Conservation (phyloP, 2,113 vertebrate species). For the Prietella phreatophila region DNA sequence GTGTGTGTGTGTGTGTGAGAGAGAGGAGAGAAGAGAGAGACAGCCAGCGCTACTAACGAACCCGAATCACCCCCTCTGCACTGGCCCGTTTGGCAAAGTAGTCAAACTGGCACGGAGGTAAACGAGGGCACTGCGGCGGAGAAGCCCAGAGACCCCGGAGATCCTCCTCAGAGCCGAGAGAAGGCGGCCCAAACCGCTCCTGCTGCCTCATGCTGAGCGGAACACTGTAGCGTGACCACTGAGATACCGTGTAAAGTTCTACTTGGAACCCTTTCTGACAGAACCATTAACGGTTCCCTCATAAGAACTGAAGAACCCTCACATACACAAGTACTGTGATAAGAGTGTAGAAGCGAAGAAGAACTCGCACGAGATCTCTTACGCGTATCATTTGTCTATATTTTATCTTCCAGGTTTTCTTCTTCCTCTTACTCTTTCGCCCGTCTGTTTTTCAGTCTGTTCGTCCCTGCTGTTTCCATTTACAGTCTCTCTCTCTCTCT, state of each 20-base stretch:
- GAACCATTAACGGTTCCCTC: not conserved
- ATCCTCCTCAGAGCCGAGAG: not conserved
- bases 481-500: not conserved
- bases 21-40: too few species aligned
- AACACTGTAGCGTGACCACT: too few species aligned
- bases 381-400: too few species aligned
- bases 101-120: not conserved
- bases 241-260: not conserved
- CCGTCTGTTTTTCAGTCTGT: too few species aligned
- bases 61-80: constrained; percentile 54
- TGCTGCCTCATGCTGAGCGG: not conserved
- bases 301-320: not conserved
- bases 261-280: not conserved
- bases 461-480: not conserved
- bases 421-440: not conserved
- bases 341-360: not conserved
- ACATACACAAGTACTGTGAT: not conserved
- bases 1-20: not conserved
- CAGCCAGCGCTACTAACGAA: not conserved
- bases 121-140: not conserved
- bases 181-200: not conserved
- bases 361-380: not conserved
- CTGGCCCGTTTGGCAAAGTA: constrained; percentile 62
- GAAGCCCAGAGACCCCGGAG: not conserved
- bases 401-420: not conserved